Base-by-base conservation (phyloP, 2,888 invertebrate species). In the Oxytorus armatus region DNA sequence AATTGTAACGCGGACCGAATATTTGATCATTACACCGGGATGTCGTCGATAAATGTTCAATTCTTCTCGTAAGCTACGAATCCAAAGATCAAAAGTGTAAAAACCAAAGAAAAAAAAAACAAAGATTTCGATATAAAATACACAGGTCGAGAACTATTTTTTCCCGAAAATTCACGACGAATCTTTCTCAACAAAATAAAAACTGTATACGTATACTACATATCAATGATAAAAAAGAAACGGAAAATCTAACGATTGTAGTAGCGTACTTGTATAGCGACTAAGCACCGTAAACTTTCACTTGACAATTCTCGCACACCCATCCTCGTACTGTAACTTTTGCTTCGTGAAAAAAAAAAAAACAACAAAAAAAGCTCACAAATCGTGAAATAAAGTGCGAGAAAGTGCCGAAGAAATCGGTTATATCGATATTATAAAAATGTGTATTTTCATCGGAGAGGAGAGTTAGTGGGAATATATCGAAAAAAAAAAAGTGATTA, bases 211-310 rank as follows among this genome's bases (percentile, higher is more conserved):
- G 51, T 14, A 14, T 44, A 61, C 53, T 79, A 25, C 51, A 61
- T 33, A 65, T 18, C 63, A n/a, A n/a, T n/a, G 59, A 21, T 59
- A 55, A 57, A 47, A 65, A 36, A 66, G 65, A 55, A 74, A 65
- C 21, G 61, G 65, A 55, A 74, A 57, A 47, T 74, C 47, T 59
- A 63, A 57, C 69, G 11, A 49, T 8, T 72, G 72, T 75, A 51
- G 18, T 77, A 23, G 66, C 51, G 63, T n/a, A n/a, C 68, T 53
- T 53, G 29, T 29, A 33, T 76, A 66, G 23, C 36, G 36, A 59
- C 74, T 61, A 70, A 68, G 74, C 82, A 82, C 82, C 47, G 61
- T 72, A 53, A 61, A 73, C 16, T n/a, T n/a, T n/a, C n/a, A n/a
- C n/a, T n/a, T 51, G 57, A 53, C 36, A 61, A 63, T 79, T 66